A percentile compares a stretch with the other conserved stretches of the same genome.
phyloP scores from a whole-genome alignment of 2,888 invertebrate genomes.

The Oeneis ivallda region DNA sequence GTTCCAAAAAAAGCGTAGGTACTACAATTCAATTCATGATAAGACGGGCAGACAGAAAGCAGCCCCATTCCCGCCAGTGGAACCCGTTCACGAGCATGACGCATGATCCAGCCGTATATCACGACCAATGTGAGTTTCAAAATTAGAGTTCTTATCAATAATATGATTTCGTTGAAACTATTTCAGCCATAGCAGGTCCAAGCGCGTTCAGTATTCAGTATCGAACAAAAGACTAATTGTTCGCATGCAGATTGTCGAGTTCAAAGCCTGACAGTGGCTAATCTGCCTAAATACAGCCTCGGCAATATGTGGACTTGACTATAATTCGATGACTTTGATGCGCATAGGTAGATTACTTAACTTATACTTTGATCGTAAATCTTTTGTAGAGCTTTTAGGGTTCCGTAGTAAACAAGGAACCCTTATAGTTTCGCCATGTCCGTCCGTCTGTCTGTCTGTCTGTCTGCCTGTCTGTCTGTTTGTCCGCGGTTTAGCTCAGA shows the following conservation, averaged over 20 bases:
- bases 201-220: constrained; percentile 66
- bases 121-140: not conserved
- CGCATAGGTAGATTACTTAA: not conserved
- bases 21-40: no score
- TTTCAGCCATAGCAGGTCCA: constrained; percentile 9
- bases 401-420: no score
- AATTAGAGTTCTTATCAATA: not conserved
- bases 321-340: constrained; percentile 13
- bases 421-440: no score
- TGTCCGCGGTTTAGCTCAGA: no score
- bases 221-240: constrained; percentile 76
- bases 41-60: no score
- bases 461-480: no score
- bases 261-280: constrained; percentile 39
- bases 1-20: no score
- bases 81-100: no score
- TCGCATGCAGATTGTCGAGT: constrained; percentile 44
- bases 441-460: no score
- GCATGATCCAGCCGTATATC: no score
- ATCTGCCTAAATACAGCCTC: constrained; percentile 45
- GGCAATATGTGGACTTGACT: constrained; percentile 1
- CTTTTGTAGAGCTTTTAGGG: not conserved
- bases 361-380: not conserved
- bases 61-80: no score
- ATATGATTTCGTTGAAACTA: not conserved